A percentile compares a stretch with the other conserved stretches of the same genome.
These are phyloP conservation scores for Echinometra lucunter DNA, from an alignment of 53 echinoderm and acorn worm genomes.

Conservation along the genomic window DNA sequence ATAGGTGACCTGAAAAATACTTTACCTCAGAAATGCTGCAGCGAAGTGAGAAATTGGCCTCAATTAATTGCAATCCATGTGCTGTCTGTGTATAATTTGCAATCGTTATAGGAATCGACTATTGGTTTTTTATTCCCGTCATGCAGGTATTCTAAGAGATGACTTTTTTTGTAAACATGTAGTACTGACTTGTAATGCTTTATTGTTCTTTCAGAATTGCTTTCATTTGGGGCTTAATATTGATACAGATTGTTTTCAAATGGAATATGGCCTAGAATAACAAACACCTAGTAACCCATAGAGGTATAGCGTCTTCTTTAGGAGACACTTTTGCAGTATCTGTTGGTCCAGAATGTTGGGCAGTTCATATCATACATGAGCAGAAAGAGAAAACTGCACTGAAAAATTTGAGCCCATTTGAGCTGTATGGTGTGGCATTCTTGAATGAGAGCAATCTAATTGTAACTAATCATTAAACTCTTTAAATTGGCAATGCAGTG, in stretches of 20 bases:
- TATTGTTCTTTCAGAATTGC: neutral
- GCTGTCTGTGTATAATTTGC: neutral
- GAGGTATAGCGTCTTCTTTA: no score
- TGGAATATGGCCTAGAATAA: neutral
- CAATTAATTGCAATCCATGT: neutral
- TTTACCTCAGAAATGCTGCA: neutral
- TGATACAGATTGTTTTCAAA: neutral
- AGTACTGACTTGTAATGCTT: no score
- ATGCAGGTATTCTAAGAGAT: neutral
- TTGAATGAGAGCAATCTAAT: no score
- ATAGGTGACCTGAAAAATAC: slow-evolving; percentile 19
- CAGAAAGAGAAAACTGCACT: no score
- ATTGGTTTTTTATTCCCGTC: neutral
- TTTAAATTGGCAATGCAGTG: no score
- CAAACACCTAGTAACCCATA: neutral
- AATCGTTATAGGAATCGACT: neutral
- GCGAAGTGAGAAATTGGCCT: slow-evolving; percentile 19
- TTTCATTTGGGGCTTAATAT: neutral
- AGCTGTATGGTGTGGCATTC: no score
- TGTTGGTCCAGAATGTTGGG: no score
- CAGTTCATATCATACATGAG: no score
- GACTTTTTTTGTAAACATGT: neutral
- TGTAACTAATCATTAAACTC: no score
- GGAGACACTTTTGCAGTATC: no score
- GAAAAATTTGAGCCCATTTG: no score